These are phyloP conservation scores for Lepidothrix coronata DNA, from an alignment of 2,113 vertebrate species.

Conservation along the genomic window DNA sequence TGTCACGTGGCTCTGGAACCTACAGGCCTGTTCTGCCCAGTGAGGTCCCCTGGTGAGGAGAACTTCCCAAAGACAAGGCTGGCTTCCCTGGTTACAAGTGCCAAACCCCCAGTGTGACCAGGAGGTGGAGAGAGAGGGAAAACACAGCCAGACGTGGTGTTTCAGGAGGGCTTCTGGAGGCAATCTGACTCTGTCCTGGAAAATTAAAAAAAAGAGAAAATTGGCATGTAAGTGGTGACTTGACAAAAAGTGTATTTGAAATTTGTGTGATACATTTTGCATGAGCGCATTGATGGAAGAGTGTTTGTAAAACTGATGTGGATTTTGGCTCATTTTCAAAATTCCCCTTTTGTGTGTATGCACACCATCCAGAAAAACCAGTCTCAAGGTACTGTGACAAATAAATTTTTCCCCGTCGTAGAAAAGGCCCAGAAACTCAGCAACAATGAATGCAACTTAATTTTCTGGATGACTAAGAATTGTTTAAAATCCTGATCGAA, in stretches of 20 bases:
- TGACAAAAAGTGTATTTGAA: not conserved
- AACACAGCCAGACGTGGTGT: not conserved
- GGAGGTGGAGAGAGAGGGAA: not conserved
- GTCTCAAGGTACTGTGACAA: not conserved
- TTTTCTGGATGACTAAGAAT: not conserved
- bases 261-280: not conserved
- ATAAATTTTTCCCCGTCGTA: not conserved
- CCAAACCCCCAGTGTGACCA: not conserved
- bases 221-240: not conserved
- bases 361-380: not conserved
- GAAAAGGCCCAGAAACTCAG: not conserved
- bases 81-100: not conserved
- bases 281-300: not conserved
- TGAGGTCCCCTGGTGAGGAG: not conserved
- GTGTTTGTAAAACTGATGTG: not conserved
- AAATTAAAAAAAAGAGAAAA: not conserved
- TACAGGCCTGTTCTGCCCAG: not conserved
- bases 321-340: not conserved
- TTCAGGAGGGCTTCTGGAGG: not conserved
- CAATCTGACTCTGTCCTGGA: not conserved
- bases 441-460: not conserved
- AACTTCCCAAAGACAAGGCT: not conserved
- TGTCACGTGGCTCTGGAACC: not conserved
- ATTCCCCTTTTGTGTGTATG: not conserved
- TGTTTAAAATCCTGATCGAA: not conserved